These are phyloP conservation scores for Tipula confusa DNA, from an alignment of 2,888 invertebrate species.

Conservation along the genomic window DNA sequence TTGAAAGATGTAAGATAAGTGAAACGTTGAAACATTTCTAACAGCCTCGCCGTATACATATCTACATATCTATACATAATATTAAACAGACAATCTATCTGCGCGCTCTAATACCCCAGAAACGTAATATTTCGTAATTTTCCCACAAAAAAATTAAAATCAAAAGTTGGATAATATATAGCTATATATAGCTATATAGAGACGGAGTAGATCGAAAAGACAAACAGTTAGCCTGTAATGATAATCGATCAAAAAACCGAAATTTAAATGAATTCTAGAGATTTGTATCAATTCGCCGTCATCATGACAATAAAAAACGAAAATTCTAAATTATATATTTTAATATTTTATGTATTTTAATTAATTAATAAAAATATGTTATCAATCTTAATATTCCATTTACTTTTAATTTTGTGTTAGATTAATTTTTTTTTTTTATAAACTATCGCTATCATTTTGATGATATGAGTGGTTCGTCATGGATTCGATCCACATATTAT, in stretches of 20 bases:
- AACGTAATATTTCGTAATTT: neutral
- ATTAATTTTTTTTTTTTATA: neutral
- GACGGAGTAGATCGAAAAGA: constrained; percentile 1
- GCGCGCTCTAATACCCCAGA: neutral
- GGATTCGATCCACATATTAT: neutral
- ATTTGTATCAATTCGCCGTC: constrained; percentile 20
- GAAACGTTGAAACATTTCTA: constrained; percentile 25
- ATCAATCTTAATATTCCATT: neutral
- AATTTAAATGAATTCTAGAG: neutral
- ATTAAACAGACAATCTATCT: neutral
- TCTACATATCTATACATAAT: neutral
- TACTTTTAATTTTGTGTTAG: neutral
- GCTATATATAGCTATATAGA: too few species aligned
- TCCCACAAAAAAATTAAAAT: neutral
- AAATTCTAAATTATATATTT: neutral
- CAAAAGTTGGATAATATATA: neutral
- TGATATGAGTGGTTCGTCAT: neutral
- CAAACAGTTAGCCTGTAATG: constrained; percentile 7
- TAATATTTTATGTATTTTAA: neutral
- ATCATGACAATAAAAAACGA: neutral
- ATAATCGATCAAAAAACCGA: neutral
- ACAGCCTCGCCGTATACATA: neutral
- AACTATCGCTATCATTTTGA: neutral
- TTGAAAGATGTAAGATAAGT: neutral
- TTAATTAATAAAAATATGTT: constrained; percentile 21